These are phyloP conservation scores for Xerus rutilus DNA, from an alignment of 2,797 vertebrate genomes.

Conservation along the genomic window DNA sequence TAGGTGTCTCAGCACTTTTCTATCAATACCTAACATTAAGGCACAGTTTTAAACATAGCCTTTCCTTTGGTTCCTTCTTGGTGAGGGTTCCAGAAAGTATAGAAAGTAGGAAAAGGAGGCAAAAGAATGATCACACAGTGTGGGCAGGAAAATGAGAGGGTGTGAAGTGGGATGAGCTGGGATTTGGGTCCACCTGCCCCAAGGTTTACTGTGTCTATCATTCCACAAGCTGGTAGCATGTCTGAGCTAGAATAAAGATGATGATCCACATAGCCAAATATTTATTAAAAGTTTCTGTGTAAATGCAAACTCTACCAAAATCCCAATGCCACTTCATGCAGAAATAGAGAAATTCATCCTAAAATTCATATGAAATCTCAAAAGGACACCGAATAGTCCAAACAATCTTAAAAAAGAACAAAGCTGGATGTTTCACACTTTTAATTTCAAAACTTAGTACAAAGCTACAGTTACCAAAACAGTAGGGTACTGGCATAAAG, in stretches of 20 bases:
- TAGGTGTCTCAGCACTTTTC: neutral
- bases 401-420: constrained; percentile 43
- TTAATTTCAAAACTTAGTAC: neutral
- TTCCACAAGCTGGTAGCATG: neutral
- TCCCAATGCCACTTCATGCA: neutral
- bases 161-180: neutral
- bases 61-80: neutral
- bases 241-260: neutral
- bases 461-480: neutral
- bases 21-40: neutral
- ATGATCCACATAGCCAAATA: neutral
- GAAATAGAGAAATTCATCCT: constrained; percentile 15
- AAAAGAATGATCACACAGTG: neutral
- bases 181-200: neutral
- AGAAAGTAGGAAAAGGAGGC: neutral
- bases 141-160: neutral
- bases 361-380: constrained; percentile 31
- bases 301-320: constrained; percentile 28
- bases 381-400: neutral
- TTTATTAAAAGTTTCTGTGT: neutral
- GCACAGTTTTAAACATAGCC: neutral
- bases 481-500: neutral
- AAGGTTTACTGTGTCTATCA: neutral
- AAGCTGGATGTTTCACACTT: neutral
- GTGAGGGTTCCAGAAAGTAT: neutral